Base-by-base conservation (phyloP, 2,888 invertebrate species). In the Cerastis rubricosa region DNA sequence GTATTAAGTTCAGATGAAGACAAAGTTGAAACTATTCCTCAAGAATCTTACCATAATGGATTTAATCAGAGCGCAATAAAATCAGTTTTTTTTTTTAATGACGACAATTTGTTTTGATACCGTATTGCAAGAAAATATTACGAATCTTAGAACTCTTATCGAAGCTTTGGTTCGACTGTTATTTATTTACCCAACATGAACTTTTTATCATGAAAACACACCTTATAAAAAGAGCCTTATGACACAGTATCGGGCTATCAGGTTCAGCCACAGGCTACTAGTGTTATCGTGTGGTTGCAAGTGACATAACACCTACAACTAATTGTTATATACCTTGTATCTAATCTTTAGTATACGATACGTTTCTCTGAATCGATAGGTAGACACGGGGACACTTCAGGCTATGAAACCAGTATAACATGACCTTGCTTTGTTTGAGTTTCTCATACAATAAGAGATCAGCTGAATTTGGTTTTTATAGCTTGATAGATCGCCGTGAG, bases 181-280 rank as follows among this genome's bases (percentile, higher is more conserved):
- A 74, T 59, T 51, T 76, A 68, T 54, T 63, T 63, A 71, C 35
- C n/a, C 43, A 14, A 43, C 49, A 35, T 14, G n/a, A 19, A 43
- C 25, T 29, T 49, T 70, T 83, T 83, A 83, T 78, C 84, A 59
- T 35, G 35, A 84, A 47, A 12, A 71, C 63, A 35, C 69, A 64
- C 81, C 71, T 78, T 66, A 82, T 47, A 74, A 66, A 66, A 81
- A 66, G 49, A 43, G 17, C 25, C 71, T 74, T 54, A 69, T 63
- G 57, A 81, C 71, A 85, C 29, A 68, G 9, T 80, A 72, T 71
- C 82, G 6, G 22, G 69, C 65, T 83, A 83, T 86, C 77, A 64
- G 8, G 59, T 87, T 79, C 51, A 12, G 85, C 87, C 87, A 67
- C 85, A 87, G 78, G 80, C 86, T 78, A 85, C 85, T 69, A 45